Evolutionary conservation across 2,888 invertebrate species (phyloP).

Genomic region (Abrostola triplasia): DNA sequence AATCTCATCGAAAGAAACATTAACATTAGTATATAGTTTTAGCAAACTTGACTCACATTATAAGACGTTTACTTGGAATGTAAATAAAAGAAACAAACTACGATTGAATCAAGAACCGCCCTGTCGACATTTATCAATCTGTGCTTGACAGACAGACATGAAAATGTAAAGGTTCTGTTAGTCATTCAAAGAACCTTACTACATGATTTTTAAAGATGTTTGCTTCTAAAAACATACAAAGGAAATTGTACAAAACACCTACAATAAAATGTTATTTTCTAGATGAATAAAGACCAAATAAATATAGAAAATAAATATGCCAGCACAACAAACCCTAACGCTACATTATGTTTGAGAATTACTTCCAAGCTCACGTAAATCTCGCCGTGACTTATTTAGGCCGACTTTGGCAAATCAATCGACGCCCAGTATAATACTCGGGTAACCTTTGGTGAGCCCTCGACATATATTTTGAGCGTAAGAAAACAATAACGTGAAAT

Average conservation of each 20-base stretch:
- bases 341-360: conserved; percentile 18
- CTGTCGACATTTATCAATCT: not conserved
- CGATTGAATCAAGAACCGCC: not conserved
- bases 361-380: conserved; percentile 22
- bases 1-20: no score
- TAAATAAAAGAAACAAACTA: not conserved
- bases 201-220: not conserved
- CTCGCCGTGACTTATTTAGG: conserved; percentile 44
- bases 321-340: conserved; percentile 15
- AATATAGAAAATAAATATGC: not conserved
- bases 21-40: not conserved
- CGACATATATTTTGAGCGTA: conserved; percentile 85
- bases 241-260: not conserved
- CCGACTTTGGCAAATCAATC: conserved; percentile 36
- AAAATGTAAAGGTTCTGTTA: conserved; percentile 1
- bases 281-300: not conserved
- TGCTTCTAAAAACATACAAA: not conserved
- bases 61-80: no score
- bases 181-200: not conserved
- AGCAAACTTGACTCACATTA: no score
- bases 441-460: conserved; percentile 84
- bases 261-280: conserved; percentile 1
- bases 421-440: conserved; percentile 68
- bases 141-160: not conserved
- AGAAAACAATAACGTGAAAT: conserved; percentile 87